Evolutionary conservation across 2,113 vertebrate genomes (phyloP).

Genomic region (Choloepus hoffmanni): DNA sequence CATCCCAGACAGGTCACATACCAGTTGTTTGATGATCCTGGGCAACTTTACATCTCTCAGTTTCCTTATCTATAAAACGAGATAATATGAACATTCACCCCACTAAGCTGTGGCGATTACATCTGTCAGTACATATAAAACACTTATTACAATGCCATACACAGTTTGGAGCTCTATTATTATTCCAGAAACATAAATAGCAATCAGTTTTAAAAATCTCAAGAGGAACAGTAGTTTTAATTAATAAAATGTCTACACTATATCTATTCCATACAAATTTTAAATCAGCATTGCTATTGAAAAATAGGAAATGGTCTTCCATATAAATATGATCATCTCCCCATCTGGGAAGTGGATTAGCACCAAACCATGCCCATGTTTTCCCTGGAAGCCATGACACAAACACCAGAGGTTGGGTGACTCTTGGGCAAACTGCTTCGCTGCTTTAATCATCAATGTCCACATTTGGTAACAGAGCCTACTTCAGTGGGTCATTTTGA

Average conservation of each 20-base stretch:
- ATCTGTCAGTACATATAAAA: background rate
- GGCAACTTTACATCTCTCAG: background rate
- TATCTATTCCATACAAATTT: background rate
- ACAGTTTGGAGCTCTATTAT: background rate
- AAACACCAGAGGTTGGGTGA: background rate
- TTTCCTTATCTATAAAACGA: slow-evolving; percentile 34
- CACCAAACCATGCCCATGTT: background rate
- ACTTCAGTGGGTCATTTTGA: background rate
- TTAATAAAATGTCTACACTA: slow-evolving; percentile 4
- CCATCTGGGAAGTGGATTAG: background rate
- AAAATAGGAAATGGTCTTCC: background rate
- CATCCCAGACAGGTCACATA: background rate
- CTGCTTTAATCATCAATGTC: background rate
- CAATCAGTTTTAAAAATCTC: background rate
- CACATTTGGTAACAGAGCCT: background rate
- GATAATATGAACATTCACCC: background rate
- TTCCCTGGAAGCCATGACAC: background rate
- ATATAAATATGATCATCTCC: background rate
- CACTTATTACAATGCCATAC: background rate
- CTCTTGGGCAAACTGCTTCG: background rate
- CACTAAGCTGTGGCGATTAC: background rate
- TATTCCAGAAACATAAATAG: slow-evolving; percentile 10
- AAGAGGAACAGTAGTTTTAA: background rate
- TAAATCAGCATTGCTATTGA: background rate
- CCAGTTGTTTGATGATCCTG: background rate